These are phyloP conservation scores for Grammomys dolichurus DNA, from an alignment of 2,113 vertebrate species.

Conservation along the genomic window DNA sequence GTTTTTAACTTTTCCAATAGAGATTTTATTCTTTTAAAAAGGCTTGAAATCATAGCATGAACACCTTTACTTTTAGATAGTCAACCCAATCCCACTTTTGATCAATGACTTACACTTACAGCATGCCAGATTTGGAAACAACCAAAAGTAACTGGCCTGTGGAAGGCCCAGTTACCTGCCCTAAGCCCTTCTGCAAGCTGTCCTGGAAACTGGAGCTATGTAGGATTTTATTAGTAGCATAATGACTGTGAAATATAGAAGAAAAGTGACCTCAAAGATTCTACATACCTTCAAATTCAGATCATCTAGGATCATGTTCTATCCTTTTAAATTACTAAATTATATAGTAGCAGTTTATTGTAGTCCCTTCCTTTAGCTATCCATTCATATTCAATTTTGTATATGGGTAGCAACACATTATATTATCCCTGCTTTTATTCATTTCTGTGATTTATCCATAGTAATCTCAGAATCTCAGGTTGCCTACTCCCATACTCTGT, in stretches of 20 bases:
- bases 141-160: slow-evolving; percentile 36
- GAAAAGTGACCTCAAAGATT: slow-evolving; percentile 69
- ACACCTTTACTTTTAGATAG: slow-evolving; percentile 35
- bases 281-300: slow-evolving; percentile 70
- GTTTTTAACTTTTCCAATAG: slow-evolving; percentile 1
- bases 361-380: slow-evolving; percentile 45
- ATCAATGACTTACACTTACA: slow-evolving; percentile 59
- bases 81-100: slow-evolving; percentile 26
- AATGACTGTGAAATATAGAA: slow-evolving; percentile 65
- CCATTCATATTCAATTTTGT: slow-evolving; percentile 24
- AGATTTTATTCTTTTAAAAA: slow-evolving; percentile 56
- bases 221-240: slow-evolving; percentile 66
- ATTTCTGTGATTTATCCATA: slow-evolving; percentile 20
- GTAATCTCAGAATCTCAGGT: slow-evolving; percentile 2
- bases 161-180: neutral
- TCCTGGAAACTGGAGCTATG: slow-evolving; percentile 51
- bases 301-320: slow-evolving; percentile 50
- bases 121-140: slow-evolving; percentile 59
- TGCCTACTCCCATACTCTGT: neutral
- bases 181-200: slow-evolving; percentile 40
- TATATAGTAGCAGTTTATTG: slow-evolving; percentile 22
- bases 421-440: slow-evolving; percentile 27
- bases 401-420: slow-evolving; percentile 28
- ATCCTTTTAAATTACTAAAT: slow-evolving; percentile 53
- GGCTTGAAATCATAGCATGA: slow-evolving; percentile 10